Conservation (phyloP, 1,140 invertebrate genomes). For the Heterodera carotae region DNA sequence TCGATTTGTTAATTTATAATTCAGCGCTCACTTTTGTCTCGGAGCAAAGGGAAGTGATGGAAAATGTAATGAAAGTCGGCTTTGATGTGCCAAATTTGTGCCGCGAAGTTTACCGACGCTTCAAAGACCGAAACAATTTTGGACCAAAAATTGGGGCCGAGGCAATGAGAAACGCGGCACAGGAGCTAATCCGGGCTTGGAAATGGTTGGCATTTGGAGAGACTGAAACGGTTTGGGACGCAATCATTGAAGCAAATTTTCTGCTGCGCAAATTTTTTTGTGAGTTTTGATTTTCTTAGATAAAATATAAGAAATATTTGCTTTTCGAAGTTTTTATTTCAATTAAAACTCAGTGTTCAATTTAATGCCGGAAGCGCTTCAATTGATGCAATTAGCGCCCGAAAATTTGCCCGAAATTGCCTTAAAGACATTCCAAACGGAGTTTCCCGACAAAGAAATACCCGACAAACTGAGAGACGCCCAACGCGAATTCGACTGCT, state of each 20-base stretch:
- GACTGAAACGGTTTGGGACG: constrained; percentile 42
- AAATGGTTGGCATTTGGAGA: constrained; percentile 48
- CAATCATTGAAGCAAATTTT: constrained; percentile 48
- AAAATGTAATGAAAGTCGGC: constrained; percentile 29
- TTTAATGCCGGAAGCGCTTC: constrained; percentile 45
- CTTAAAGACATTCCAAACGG: constrained; percentile 28
- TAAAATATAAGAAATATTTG: constrained; percentile 3
- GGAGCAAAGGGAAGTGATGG: constrained; percentile 38
- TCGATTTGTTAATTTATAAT: background rate
- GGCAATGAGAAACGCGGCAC: constrained; percentile 5
- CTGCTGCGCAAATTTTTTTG: constrained; percentile 48
- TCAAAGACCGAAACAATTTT: constrained; percentile 28
- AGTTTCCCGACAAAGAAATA: constrained; percentile 18
- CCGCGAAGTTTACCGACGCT: constrained; percentile 33
- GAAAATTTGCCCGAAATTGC: constrained; percentile 32
- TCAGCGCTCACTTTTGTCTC: constrained; percentile 33
- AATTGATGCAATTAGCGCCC: constrained; percentile 37
- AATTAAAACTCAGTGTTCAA: constrained; percentile 35
- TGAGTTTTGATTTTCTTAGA: constrained; percentile 20
- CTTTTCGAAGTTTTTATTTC: background rate
- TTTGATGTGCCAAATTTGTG: constrained; percentile 41
- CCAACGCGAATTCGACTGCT: constrained; percentile 43
- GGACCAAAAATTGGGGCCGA: background rate
- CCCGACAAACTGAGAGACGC: constrained; percentile 28
- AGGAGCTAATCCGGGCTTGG: constrained; percentile 46